Evolutionary conservation across 2,888 invertebrate genomes (phyloP), one percentile per base, ranked within the genome.

Genomic region (Salticus scenicus): DNA sequence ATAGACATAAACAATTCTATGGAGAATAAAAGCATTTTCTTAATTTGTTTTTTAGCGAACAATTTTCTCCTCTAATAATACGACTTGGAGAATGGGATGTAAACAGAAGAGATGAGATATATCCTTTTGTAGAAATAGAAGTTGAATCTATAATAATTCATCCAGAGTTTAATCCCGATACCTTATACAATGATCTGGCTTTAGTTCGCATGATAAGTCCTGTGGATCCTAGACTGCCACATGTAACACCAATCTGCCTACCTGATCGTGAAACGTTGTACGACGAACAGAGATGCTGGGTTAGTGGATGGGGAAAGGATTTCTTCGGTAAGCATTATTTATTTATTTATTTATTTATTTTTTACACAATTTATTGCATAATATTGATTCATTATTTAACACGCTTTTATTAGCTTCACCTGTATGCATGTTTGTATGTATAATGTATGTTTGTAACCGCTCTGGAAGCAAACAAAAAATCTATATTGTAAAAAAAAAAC

Each of bases 291-390:
- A 94, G 97, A 87, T 98, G 98, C 91, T 97, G 96, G 95, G 98
- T 97, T 1, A 96, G 98, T 17, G 98, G 98, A 20, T 98, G 98
- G 98, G 98, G 98, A 85, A 98, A 98, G 91, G 96, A 97, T 90
- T 97, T 97, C 14, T 98, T 98, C 89, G 97, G 97, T 83, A 66
- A 84, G 64, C 51, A 41, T 71, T 0, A 7, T 67, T 4, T 4
- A 51, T 72, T 47, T 27, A 10, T 47, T 30, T n/a, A n/a, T n/a
- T n/a, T n/a, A n/a, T n/a, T n/a, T n/a, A n/a, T n/a, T n/a, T n/a
- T n/a, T n/a, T n/a, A n/a, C n/a, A n/a, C n/a, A n/a, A n/a, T n/a
- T n/a, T n/a, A n/a, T n/a, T n/a, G n/a, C n/a, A n/a, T n/a, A n/a
- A n/a, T n/a, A n/a, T n/a, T n/a, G n/a, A n/a, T n/a, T n/a, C n/a